Base-by-base conservation (phyloP, 92 coral and sea anemone genomes). In the Montipora capitata region DNA sequence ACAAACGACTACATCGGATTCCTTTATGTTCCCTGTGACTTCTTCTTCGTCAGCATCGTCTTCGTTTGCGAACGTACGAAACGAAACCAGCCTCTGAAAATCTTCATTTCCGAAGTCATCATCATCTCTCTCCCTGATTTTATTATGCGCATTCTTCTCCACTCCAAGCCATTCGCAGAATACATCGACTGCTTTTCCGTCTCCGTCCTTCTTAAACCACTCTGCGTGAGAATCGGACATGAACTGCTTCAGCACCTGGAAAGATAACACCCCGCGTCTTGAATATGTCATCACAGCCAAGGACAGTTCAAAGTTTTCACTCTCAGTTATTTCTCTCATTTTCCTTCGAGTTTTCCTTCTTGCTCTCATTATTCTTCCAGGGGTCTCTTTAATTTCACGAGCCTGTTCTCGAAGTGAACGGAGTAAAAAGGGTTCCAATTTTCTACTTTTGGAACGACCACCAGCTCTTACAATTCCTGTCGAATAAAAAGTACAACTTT, bases 391-490 rank as follows among this genome's bases (percentile, higher is more conserved):
- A 18, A 64, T 58, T 42, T 82, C 80, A 70, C 91, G 84, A n/a
- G 74, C 69, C 40, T 85, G 67, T 81, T 69, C 83, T 85, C 96
- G 87, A 11, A 88, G 78, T 40, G 52, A 74, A 41, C 63, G 78
- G 56, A 96, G 87, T 75, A 83, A 90, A 78, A n/a, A 88, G 40
- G 85, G 20, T 70, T 84, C 65, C 20, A 96, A 90, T 10, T 41
- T 68, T 63, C 80, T 72, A 44, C 74, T 81, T 27, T 27, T 27
- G 54, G 94, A 93, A 16, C 99, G 99, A 40, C 99, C 94, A 3
- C 99, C 99, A n/a, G 91, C 99, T 17, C 99, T 94, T 41, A 96
- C 95, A 45, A 96, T 80, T 49, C 86, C 86, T 81, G 65, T 15
- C 2, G 40, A 57, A 42, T 13, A 27, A 42, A 42, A n/a, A 27